Evolutionary conservation across 2,797 vertebrate species (phyloP).

Genomic region (Enteromius anoplus): DNA sequence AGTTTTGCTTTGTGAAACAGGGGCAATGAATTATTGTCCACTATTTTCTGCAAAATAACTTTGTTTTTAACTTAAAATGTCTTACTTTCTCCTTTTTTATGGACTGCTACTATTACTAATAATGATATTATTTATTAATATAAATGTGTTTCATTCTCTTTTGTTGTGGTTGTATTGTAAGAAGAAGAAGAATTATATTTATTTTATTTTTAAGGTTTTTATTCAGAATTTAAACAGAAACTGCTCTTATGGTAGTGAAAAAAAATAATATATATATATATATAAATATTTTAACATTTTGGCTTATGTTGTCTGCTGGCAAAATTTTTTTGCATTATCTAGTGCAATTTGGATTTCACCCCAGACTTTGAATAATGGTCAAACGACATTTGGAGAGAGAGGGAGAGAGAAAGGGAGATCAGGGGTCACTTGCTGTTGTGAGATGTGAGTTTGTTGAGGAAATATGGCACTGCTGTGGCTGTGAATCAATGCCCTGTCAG

Average conservation of each 20-base stretch:
- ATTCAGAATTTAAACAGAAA: not conserved
- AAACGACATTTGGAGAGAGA: constrained; percentile 16
- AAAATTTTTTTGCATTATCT: not conserved
- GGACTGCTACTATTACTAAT: not conserved
- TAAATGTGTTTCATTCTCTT: not conserved
- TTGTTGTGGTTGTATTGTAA: not conserved
- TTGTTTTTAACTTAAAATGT: not conserved
- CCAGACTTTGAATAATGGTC: constrained; percentile 23
- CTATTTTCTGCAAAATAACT: not conserved
- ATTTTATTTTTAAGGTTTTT: not conserved
- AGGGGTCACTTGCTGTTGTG: constrained; percentile 13
- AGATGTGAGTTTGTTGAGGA: constrained; percentile 22
- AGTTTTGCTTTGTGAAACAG: not conserved
- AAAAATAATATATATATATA: too few relatives aligned
- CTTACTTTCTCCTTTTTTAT: not conserved
- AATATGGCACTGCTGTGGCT: constrained; percentile 36
- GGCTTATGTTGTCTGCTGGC: not conserved
- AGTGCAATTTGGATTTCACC: constrained; percentile 3
- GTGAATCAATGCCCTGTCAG: constrained; percentile 45
- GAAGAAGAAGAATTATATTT: not conserved
- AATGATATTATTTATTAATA: not conserved
- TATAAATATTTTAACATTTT: not conserved
- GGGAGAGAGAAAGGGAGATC: not conserved
- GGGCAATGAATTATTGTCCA: not conserved
- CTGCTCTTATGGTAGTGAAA: not conserved